Evolutionary conservation across 2,797 vertebrate genomes (phyloP).

Genomic region (Crypturellus tataupa): DNA sequence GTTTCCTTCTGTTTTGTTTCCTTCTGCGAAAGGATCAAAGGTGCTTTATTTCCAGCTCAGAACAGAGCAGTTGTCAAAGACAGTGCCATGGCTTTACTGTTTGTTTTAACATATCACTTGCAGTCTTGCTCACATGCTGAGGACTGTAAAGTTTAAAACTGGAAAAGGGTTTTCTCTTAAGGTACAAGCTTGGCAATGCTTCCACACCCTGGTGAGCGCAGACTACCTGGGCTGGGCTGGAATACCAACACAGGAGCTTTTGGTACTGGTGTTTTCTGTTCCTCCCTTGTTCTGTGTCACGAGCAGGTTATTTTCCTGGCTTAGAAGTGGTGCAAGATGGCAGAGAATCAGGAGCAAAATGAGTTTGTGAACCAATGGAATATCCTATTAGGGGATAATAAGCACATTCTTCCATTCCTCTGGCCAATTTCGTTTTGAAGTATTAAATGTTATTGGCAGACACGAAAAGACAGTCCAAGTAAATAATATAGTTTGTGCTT

Average conservation of each 20-base stretch:
- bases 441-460: conserved; percentile 62
- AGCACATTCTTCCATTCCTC: conserved; percentile 70
- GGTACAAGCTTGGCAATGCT: not conserved
- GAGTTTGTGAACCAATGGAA: not conserved
- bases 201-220: not conserved
- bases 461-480: conserved; percentile 57
- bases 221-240: not conserved
- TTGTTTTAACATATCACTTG: not conserved
- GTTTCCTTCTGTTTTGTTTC: not conserved
- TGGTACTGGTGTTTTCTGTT: not conserved
- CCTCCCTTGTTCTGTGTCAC: not conserved
- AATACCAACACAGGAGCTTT: not conserved
- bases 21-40: not conserved
- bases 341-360: not conserved
- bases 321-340: not conserved
- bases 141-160: not conserved
- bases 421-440: conserved; percentile 74
- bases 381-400: conserved; percentile 20
- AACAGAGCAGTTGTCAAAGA: not conserved
- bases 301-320: not conserved
- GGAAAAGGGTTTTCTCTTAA: not conserved
- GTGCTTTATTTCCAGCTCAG: not conserved
- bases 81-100: rapidly evolving
- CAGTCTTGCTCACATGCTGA: not conserved
- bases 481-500: conserved; percentile 39